Evolutionary conservation across 2,113 vertebrate species (phyloP).

Genomic region (Hystrix cristata): DNA sequence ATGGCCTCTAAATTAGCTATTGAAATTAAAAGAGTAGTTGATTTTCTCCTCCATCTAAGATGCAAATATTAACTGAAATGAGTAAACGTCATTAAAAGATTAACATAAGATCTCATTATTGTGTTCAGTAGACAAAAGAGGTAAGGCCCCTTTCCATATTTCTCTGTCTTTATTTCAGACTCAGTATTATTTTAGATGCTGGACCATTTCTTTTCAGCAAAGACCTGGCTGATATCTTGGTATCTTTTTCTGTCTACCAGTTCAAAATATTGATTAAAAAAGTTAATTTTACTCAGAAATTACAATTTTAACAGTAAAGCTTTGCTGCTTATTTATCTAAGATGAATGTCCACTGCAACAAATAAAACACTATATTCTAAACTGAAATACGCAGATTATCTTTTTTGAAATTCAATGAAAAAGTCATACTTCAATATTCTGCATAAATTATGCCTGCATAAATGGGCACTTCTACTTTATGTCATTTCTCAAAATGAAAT

Average conservation of each 20-base stretch:
- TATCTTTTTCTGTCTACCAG: background rate
- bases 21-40: background rate
- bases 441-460: background rate
- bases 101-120: background rate
- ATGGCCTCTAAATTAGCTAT: background rate
- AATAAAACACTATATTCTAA: background rate
- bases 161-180: background rate
- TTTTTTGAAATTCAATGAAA: background rate
- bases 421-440: background rate
- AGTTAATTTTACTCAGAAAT: background rate
- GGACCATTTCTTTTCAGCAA: background rate
- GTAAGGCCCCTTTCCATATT: rapidly evolving
- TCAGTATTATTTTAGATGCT: background rate
- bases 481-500: background rate
- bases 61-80: background rate
- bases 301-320: background rate
- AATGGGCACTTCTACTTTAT: background rate
- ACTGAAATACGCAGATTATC: background rate
- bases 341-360: background rate
- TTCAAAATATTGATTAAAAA: background rate
- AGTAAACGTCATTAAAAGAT: background rate
- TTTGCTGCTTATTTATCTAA: background rate
- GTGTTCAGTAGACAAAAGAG: background rate
- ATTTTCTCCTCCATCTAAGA: background rate
- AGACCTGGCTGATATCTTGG: background rate